These are phyloP conservation scores for Acromyrmex heyeri DNA, from an alignment of 1,140 invertebrate genomes.

Conservation along the genomic window DNA sequence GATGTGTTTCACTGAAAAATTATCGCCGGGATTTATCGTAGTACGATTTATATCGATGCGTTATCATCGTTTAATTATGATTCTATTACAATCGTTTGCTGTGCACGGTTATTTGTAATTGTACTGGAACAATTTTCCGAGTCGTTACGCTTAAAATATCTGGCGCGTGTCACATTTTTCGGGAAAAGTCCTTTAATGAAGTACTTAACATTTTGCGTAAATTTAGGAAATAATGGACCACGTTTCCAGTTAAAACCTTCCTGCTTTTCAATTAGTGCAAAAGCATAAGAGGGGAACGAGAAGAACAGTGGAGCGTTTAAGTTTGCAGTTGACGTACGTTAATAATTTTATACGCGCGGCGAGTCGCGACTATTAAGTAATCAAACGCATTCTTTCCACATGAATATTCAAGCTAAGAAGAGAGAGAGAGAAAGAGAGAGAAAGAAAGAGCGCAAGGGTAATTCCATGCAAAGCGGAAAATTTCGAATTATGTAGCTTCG, in stretches of 20 bases:
- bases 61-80: background rate
- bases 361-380: conserved; percentile 59
- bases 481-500: conserved; percentile 52
- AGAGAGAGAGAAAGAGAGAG: background rate
- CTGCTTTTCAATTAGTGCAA: conserved; percentile 43
- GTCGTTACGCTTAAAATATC: conserved; percentile 13
- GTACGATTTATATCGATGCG: background rate
- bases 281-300: background rate
- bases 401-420: conserved; percentile 52
- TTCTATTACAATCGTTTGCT: background rate
- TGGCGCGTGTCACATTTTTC: background rate
- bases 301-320: conserved; percentile 40
- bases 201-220: conserved; percentile 35
- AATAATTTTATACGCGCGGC: conserved; percentile 62
- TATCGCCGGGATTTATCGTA: background rate
- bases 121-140: background rate
- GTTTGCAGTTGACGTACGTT: conserved; percentile 64
- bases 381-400: conserved; percentile 62
- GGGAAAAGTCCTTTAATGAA: conserved; percentile 4
- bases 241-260: conserved; percentile 34
- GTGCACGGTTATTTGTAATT: background rate
- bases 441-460: conserved; percentile 18
- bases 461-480: conserved; percentile 56
- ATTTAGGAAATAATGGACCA: conserved; percentile 45
- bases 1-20: background rate